phyloP scores from a whole-genome alignment of 2,113 vertebrate genomes.

The Melanocharis versteri region DNA sequence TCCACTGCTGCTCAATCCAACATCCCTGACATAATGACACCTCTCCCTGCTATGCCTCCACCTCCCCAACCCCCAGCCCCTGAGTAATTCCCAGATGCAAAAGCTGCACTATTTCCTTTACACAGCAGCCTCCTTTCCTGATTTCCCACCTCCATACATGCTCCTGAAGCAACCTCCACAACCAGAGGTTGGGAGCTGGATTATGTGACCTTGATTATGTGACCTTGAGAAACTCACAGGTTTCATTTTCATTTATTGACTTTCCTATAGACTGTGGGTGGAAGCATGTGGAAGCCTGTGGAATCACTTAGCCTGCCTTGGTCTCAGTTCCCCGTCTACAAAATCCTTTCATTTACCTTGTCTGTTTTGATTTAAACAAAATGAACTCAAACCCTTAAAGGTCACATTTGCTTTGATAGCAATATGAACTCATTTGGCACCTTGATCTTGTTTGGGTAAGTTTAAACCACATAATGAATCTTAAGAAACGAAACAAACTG shows the following conservation, averaged over 20 bases:
- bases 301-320: background rate
- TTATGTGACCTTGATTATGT: background rate
- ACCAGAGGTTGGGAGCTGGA: background rate
- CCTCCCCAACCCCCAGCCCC: background rate
- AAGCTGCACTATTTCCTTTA: background rate
- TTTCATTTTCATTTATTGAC: background rate
- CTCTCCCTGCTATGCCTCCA: background rate
- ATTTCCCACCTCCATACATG: background rate
- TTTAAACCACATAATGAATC: background rate
- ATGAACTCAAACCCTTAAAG: background rate
- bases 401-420: background rate
- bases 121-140: background rate
- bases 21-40: background rate
- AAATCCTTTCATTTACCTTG: background rate
- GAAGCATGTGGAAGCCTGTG: background rate
- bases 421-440: background rate
- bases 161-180: background rate
- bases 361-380: constrained; percentile 22
- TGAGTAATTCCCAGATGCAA: background rate
- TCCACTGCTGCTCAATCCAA: background rate
- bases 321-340: background rate
- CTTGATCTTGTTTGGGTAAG: background rate
- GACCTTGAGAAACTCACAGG: background rate
- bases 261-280: background rate
- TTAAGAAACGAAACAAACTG: background rate